Evolutionary conservation across 2,113 vertebrate genomes (phyloP).

Genomic region (Cyphomyrus discorhynchus): DNA sequence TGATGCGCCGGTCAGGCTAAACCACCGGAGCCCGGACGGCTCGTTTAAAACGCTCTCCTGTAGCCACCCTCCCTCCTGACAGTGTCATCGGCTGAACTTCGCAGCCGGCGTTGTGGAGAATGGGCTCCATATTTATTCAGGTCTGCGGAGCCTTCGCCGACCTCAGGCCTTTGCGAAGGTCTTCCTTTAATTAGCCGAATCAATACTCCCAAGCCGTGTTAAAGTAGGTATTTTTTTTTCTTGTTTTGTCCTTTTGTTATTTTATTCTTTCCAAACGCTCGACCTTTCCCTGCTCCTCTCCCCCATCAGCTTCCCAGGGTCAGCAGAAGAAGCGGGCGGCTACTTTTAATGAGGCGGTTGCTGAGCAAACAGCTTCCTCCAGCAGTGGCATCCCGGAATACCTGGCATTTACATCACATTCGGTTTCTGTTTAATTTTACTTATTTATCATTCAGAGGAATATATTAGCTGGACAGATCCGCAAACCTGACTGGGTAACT

Average conservation of each 20-base stretch:
- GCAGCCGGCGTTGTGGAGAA: slow-evolving; percentile 19
- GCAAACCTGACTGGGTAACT: slow-evolving; percentile 41
- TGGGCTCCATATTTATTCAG: slow-evolving; percentile 50
- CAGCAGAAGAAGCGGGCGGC: slow-evolving; percentile 40
- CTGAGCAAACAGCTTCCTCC: slow-evolving; percentile 55
- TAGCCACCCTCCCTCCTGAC: not conserved
- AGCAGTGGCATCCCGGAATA: slow-evolving; percentile 38
- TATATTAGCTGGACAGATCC: slow-evolving; percentile 42
- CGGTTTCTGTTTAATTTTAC: slow-evolving; percentile 49
- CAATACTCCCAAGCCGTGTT: slow-evolving; percentile 47
- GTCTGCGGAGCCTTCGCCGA: slow-evolving; percentile 45
- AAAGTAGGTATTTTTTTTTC: slow-evolving; percentile 38
- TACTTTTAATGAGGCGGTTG: slow-evolving; percentile 58
- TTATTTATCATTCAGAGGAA: slow-evolving; percentile 60
- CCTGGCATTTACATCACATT: slow-evolving; percentile 58
- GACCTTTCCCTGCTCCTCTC: slow-evolving; percentile 49
- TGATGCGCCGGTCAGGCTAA: not conserved
- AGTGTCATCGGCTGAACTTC: not conserved
- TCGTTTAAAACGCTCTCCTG: not conserved
- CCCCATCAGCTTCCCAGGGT: slow-evolving; percentile 34
- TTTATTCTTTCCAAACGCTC: slow-evolving; percentile 49
- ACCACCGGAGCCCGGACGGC: not conserved
- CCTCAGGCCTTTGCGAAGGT: slow-evolving; percentile 52
- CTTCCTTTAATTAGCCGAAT: slow-evolving; percentile 66
- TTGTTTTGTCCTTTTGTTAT: slow-evolving; percentile 50